Evolutionary conservation across 92 coral and sea anemone genomes (phyloP).

Genomic region (Pocillopora grandis): DNA sequence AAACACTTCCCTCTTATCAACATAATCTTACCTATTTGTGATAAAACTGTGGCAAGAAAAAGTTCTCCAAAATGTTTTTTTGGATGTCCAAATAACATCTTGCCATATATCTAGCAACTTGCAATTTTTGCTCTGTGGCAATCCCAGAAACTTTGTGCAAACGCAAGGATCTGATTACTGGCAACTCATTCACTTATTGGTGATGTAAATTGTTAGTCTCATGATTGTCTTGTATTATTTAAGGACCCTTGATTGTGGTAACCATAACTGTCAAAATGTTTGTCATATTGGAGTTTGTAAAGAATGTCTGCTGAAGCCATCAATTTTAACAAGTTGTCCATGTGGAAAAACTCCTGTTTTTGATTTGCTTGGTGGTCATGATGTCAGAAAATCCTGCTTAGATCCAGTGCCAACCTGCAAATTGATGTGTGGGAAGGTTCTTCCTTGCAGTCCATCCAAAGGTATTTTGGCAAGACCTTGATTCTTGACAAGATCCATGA

Average conservation of each 20-base stretch:
- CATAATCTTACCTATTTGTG: too few species aligned
- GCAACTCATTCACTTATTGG: too few species aligned
- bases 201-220: background rate
- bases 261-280: constrained; percentile 77
- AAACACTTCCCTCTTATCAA: too few species aligned
- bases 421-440: constrained; percentile 61
- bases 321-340: constrained; percentile 72
- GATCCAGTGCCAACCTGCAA: constrained; percentile 91
- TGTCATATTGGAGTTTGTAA: constrained; percentile 79
- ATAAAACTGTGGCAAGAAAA: too few species aligned
- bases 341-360: constrained; percentile 82
- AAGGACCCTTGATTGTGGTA: constrained; percentile 89
- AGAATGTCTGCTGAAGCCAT: constrained; percentile 78
- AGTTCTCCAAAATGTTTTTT: too few species aligned
- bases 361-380: constrained; percentile 63
- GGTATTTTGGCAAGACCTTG: background rate
- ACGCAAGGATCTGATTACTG: too few species aligned
- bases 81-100: too few species aligned
- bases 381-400: constrained; percentile 72
- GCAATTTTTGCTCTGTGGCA: too few species aligned
- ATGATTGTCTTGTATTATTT: background rate
- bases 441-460: constrained; percentile 77
- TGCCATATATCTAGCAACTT: too few species aligned
- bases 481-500: background rate
- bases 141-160: too few species aligned